Percentiles rank a stretch among this genome's conserved stretches.
These are phyloP conservation scores for Epistrophe grossulariae DNA, from an alignment of 2,888 invertebrate genomes.

Conservation along the genomic window DNA sequence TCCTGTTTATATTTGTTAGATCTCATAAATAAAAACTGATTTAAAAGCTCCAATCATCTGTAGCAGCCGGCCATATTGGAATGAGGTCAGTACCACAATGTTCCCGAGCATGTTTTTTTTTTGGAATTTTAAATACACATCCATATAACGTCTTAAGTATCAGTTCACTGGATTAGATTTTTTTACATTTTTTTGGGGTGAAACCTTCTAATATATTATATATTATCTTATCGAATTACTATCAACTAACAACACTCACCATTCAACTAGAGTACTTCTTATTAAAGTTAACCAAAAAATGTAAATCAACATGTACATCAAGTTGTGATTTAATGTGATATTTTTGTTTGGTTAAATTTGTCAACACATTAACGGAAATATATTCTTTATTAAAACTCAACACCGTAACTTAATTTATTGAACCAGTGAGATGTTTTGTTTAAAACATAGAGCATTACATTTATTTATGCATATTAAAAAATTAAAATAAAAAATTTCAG, in stretches of 20 bases:
- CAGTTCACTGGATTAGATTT: too few relatives aligned
- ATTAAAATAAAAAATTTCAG: neutral
- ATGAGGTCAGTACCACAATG: too few relatives aligned
- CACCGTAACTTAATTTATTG: neutral
- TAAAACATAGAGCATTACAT: neutral
- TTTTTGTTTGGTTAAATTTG: neutral
- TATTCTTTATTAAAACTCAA: neutral
- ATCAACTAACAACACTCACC: neutral
- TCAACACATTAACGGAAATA: neutral
- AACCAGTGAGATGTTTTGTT: neutral
- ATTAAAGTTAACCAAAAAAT: neutral
- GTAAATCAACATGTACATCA: neutral
- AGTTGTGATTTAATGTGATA: too few relatives aligned
- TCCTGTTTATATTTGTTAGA: too few relatives aligned
- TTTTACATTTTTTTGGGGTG: too few relatives aligned
- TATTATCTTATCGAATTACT: neutral
- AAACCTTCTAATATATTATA: too few relatives aligned
- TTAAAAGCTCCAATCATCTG: too few relatives aligned
- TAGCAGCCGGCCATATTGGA: too few relatives aligned
- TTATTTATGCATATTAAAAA: neutral
- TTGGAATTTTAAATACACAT: too few relatives aligned
- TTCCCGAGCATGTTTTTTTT: too few relatives aligned
- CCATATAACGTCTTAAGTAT: too few relatives aligned
- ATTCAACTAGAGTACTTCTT: neutral
- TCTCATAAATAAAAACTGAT: too few relatives aligned